These are phyloP conservation scores for Dipodomys ordii DNA, from an alignment of 2,113 vertebrate genomes.

Conservation along the genomic window DNA sequence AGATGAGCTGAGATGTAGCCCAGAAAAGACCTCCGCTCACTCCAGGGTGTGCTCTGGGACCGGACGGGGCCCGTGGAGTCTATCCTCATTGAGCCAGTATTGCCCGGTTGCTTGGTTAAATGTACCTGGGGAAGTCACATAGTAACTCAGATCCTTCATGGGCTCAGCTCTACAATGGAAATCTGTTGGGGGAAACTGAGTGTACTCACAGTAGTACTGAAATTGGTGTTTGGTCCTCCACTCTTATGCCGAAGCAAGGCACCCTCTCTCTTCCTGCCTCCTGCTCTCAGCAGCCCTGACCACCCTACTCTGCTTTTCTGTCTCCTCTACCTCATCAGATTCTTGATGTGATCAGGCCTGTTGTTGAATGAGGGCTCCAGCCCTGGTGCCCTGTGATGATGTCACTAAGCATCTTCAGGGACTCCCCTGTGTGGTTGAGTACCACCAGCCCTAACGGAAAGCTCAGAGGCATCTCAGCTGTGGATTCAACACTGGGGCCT, in stretches of 20 bases:
- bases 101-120: not conserved
- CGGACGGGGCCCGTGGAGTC: not conserved
- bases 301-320: fast-evolving
- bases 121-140: no score
- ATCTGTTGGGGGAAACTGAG: not conserved
- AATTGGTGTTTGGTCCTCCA: fast-evolving
- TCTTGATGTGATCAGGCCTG: not conserved
- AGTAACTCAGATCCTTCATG: not conserved
- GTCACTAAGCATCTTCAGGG: not conserved
- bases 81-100: fast-evolving
- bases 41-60: not conserved
- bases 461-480: not conserved
- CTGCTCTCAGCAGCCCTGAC: not conserved
- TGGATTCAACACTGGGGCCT: not conserved
- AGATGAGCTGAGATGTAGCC: not conserved
- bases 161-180: not conserved
- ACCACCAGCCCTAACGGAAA: not conserved
- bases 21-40: not conserved
- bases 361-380: not conserved
- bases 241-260: fast-evolving
- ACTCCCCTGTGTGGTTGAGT: not conserved
- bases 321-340: not conserved
- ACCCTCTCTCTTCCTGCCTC: fast-evolving
- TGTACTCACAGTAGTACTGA: not conserved
- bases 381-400: not conserved